Percentiles rank a stretch among this genome's conserved stretches.
Evolutionary conservation across 2,113 vertebrate species (phyloP).

Genomic region (Crypturellus undulatus): DNA sequence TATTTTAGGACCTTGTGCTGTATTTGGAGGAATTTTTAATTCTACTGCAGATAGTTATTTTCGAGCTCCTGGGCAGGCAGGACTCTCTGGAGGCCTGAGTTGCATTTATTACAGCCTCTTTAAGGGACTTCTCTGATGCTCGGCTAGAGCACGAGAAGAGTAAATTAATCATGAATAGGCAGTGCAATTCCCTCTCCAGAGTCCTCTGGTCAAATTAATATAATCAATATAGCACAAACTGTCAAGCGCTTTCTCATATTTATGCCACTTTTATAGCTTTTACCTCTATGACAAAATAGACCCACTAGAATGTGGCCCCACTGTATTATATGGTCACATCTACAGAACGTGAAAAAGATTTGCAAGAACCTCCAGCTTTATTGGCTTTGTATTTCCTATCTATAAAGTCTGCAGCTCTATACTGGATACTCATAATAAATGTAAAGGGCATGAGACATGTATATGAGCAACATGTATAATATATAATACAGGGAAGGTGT

Average conservation of each 20-base stretch:
- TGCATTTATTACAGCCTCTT: constrained; percentile 46
- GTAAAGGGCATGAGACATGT: background rate
- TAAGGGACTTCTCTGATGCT: constrained; percentile 31
- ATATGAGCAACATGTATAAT: background rate
- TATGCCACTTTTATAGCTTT: background rate
- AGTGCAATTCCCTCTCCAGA: constrained; percentile 55
- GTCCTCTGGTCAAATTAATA: constrained; percentile 56
- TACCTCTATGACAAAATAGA: constrained; percentile 1
- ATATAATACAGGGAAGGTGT: background rate
- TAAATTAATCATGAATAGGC: constrained; percentile 53
- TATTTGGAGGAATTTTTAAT: constrained; percentile 30
- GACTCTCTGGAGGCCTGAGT: constrained; percentile 19
- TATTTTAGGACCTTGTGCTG: background rate
- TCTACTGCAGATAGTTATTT: constrained; percentile 29
- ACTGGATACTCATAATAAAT: background rate
- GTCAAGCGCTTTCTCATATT: constrained; percentile 28
- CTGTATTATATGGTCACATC: background rate
- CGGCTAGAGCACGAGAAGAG: background rate
- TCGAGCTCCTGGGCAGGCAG: constrained; percentile 22
- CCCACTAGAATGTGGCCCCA: background rate
- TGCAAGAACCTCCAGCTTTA: background rate
- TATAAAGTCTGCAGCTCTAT: background rate
- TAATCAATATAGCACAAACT: constrained; percentile 30
- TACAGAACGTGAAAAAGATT: background rate
- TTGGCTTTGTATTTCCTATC: background rate